Evolutionary conservation across 2,888 invertebrate species (phyloP).

Genomic region (Automeris io): DNA sequence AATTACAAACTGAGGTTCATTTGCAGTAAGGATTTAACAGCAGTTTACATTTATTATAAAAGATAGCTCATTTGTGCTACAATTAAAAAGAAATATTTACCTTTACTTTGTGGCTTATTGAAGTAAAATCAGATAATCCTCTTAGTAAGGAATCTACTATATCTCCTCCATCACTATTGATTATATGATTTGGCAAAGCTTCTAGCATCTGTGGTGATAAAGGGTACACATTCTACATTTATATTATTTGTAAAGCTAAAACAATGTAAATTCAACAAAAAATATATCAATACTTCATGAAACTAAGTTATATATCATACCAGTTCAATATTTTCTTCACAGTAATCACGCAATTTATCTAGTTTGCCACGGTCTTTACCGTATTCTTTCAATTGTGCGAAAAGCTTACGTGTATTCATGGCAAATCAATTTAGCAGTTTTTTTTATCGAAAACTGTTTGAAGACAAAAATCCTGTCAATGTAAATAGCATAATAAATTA

Average conservation of each 20-base stretch:
- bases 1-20: too few relatives aligned
- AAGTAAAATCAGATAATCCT: slow-evolving; percentile 41
- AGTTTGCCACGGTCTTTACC: slow-evolving; percentile 45
- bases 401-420: slow-evolving; percentile 39
- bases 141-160: slow-evolving; percentile 51
- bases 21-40: too few relatives aligned
- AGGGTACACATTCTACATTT: not conserved
- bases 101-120: slow-evolving; percentile 39
- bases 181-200: slow-evolving; percentile 41
- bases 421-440: not conserved
- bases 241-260: too few relatives aligned
- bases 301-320: slow-evolving; percentile 21
- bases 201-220: slow-evolving; percentile 39
- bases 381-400: slow-evolving; percentile 43
- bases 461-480: not conserved
- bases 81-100: slow-evolving; percentile 23
- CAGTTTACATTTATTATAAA: too few relatives aligned
- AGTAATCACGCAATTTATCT: slow-evolving; percentile 47
- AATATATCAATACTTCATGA: not conserved
- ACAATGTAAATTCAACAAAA: too few relatives aligned
- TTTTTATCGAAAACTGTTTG: too few relatives aligned
- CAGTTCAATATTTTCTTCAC: slow-evolving; percentile 41
- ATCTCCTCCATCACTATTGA: slow-evolving; percentile 51
- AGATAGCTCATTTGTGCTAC: too few relatives aligned
- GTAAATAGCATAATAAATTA: too few relatives aligned